A percentile compares a stretch with the other conserved stretches of the same genome.
Evolutionary conservation across 2,113 vertebrate species (phyloP).

Genomic region (Eretmochelys imbricata): DNA sequence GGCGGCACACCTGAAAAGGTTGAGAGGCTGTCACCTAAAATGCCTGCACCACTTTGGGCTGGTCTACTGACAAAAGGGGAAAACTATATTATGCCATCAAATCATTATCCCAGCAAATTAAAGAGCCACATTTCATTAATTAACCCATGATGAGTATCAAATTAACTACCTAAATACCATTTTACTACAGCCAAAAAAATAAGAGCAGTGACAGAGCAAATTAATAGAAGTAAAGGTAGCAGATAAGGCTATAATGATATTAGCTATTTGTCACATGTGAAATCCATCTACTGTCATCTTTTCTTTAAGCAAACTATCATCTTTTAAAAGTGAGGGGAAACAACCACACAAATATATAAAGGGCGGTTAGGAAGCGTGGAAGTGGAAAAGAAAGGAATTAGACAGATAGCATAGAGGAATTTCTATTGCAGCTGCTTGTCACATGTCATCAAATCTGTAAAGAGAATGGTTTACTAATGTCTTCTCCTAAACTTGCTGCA

Average conservation of each 20-base stretch:
- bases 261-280: background rate
- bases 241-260: background rate
- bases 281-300: background rate
- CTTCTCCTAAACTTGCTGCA: background rate
- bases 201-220: no score
- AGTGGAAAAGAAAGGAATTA: background rate
- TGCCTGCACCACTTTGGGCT: background rate
- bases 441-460: background rate
- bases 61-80: background rate
- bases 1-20: background rate
- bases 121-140: no score
- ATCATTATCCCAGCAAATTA: background rate
- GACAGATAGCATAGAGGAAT: background rate
- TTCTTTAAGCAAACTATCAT: background rate
- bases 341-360: background rate
- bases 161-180: no score
- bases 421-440: background rate
- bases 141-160: no score
- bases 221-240: background rate
- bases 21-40: background rate
- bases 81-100: background rate
- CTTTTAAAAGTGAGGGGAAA: background rate
- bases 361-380: background rate
- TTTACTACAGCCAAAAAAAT: no score
- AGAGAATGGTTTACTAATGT: background rate